Percentiles rank a stretch among this genome's conserved stretches.
These are phyloP conservation scores for Empidonax traillii DNA, from an alignment of 2,113 vertebrate genomes.

Conservation along the genomic window DNA sequence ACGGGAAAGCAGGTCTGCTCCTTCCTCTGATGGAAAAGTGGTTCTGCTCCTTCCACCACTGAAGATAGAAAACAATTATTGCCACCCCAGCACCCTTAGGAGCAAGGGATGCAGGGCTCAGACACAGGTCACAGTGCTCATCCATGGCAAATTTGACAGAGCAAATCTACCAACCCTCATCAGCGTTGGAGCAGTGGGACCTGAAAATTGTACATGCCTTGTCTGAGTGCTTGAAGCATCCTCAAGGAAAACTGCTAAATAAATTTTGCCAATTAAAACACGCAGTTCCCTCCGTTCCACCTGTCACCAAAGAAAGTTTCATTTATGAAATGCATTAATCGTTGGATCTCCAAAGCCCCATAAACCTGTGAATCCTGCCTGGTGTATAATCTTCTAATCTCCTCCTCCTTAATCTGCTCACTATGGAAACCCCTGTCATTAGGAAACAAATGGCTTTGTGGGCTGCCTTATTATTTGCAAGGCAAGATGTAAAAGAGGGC, in stretches of 20 bases:
- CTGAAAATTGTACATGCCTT: rapidly evolving
- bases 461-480: conserved; percentile 59
- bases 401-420: conserved; percentile 68
- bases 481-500: conserved; percentile 55
- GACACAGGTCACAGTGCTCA: background rate
- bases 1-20: background rate
- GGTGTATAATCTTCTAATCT: conserved; percentile 62
- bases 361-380: conserved; percentile 61
- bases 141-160: rapidly evolving
- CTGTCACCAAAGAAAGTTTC: conserved; percentile 21
- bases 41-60: background rate
- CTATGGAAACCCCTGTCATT: conserved; percentile 64
- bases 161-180: background rate
- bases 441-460: conserved; percentile 71
- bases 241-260: background rate
- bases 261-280: conserved; percentile 32
- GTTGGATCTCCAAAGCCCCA: conserved; percentile 53
- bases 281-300: background rate
- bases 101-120: background rate
- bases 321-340: conserved; percentile 55
- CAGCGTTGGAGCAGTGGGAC: rapidly evolving
- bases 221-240: background rate
- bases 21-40: background rate
- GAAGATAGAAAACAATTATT: background rate
- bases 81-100: background rate